phyloP scores from a whole-genome alignment of 2,113 vertebrate genomes.

The Stictonetta naevosa region DNA sequence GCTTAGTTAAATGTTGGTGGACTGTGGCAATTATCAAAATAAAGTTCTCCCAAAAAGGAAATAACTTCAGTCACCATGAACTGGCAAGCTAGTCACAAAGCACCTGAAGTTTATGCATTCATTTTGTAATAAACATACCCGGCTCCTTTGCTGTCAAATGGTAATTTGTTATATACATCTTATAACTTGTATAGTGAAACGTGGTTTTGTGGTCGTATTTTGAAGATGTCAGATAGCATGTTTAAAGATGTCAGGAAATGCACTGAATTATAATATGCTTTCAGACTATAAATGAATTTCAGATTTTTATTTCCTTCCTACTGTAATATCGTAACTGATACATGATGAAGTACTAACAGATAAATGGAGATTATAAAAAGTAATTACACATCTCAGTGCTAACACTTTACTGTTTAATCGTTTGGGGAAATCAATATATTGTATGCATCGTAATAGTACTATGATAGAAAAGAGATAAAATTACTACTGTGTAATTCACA shows the following conservation, averaged over 20 bases:
- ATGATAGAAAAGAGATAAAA: slow-evolving; percentile 28
- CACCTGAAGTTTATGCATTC: background rate
- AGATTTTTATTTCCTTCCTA: background rate
- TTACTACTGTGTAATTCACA: background rate
- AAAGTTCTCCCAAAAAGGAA: background rate
- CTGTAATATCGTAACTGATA: background rate
- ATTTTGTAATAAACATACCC: slow-evolving; percentile 15
- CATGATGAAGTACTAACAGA: slow-evolving; percentile 5
- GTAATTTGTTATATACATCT: background rate
- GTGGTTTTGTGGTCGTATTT: background rate
- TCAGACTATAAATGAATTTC: background rate
- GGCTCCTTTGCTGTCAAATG: background rate
- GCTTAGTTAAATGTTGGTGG: background rate
- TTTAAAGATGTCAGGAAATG: background rate
- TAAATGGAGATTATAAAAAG: slow-evolving; percentile 36
- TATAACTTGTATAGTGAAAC: slow-evolving; percentile 30
- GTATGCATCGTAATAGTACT: background rate
- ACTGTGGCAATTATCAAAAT: background rate
- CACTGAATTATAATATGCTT: background rate
- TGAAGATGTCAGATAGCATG: background rate
- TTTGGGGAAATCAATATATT: background rate
- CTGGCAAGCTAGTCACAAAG: background rate
- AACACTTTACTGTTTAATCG: slow-evolving; percentile 30
- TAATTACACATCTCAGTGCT: slow-evolving; percentile 24
- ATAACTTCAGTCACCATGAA: background rate